Evolutionary conservation across 1,140 invertebrate species (phyloP).

Genomic region (Brachionus manjavacas): DNA sequence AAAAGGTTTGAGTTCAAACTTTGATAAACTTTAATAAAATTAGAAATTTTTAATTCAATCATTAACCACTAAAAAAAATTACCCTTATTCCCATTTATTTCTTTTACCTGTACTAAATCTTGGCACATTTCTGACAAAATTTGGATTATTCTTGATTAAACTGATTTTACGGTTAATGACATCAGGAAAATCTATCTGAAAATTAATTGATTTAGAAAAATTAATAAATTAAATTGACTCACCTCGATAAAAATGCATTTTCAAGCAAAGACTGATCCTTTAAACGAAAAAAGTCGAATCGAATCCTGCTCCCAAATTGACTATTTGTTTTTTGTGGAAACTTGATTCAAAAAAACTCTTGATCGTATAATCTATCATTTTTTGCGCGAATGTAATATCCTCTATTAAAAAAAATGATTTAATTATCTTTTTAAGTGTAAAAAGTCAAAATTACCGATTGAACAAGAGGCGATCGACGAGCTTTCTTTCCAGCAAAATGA

Average conservation of each 20-base stretch:
- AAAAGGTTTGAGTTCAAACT: slow-evolving; percentile 49
- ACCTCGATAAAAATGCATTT: slow-evolving; percentile 55
- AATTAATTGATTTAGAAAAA: background rate
- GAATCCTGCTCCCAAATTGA: slow-evolving; percentile 60
- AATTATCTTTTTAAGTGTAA: too few relatives aligned
- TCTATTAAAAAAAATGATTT: slow-evolving; percentile 45
- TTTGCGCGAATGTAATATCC: slow-evolving; percentile 59
- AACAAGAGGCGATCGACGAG: slow-evolving; percentile 58
- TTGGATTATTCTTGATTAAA: slow-evolving; percentile 46
- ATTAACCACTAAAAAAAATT: background rate
- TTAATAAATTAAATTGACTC: background rate
- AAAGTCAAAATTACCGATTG: slow-evolving; percentile 51
- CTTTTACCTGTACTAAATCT: background rate
- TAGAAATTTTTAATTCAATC: background rate
- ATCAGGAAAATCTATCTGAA: slow-evolving; percentile 55
- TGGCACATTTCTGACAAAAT: background rate
- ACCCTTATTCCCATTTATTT: slow-evolving; percentile 36
- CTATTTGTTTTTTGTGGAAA: slow-evolving; percentile 50
- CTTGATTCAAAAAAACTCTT: slow-evolving; percentile 50
- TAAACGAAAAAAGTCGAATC: slow-evolving; percentile 58
- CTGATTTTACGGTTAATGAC: slow-evolving; percentile 53
- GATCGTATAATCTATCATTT: slow-evolving; percentile 54
- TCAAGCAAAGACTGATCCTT: slow-evolving; percentile 47
- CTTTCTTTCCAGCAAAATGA: slow-evolving; percentile 55
- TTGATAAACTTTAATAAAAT: slow-evolving; percentile 47